These are phyloP conservation scores for Avahi laniger DNA, from an alignment of 2,797 vertebrate species.

Conservation along the genomic window DNA sequence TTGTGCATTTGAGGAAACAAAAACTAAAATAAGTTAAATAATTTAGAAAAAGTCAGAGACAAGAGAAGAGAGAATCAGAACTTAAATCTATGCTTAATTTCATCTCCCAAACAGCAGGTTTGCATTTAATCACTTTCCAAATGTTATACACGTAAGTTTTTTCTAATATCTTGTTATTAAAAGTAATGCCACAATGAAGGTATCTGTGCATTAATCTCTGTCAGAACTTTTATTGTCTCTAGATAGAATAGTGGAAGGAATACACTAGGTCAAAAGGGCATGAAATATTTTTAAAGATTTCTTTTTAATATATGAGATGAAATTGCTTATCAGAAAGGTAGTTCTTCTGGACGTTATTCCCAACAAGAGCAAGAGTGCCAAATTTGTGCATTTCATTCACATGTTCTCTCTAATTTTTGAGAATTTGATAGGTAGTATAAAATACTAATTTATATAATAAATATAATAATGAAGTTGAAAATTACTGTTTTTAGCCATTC, in stretches of 20 bases:
- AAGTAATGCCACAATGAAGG: not conserved
- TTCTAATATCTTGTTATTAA: constrained; percentile 44
- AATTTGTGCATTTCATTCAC: not conserved
- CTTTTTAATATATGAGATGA: not conserved
- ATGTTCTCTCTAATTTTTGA: not conserved
- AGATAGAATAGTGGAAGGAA: not conserved
- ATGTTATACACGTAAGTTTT: not conserved
- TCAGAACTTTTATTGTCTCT: constrained; percentile 44
- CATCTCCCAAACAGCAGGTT: not conserved
- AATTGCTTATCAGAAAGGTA: constrained; percentile 40
- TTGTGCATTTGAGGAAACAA: not conserved
- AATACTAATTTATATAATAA: not conserved
- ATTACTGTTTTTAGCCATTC: not conserved
- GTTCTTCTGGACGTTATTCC: not conserved
- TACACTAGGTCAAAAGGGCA: not conserved
- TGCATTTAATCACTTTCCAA: constrained; percentile 42
- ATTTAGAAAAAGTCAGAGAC: not conserved
- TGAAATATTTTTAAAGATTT: constrained; percentile 1
- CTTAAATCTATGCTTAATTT: not conserved
- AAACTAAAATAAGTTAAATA: not conserved
- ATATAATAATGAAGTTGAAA: not conserved
- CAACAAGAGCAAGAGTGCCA: not conserved
- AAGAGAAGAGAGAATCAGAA: not conserved
- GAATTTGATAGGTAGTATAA: not conserved
- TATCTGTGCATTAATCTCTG: constrained; percentile 50